Evolutionary conservation across 2,113 vertebrate species (phyloP).

Genomic region (Salvator merianae): DNA sequence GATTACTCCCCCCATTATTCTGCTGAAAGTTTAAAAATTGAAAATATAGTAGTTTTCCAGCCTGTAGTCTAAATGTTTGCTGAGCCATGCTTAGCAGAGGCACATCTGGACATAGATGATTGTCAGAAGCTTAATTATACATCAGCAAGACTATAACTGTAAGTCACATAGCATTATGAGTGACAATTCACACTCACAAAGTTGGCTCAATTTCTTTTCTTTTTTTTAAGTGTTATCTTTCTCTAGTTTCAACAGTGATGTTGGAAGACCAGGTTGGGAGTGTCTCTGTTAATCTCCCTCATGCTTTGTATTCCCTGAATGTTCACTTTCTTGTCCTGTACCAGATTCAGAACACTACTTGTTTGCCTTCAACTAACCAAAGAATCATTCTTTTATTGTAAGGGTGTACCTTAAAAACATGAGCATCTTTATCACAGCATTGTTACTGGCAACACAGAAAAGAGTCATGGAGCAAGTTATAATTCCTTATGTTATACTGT

Average conservation of each 20-base stretch:
- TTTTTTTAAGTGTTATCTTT: constrained; percentile 43
- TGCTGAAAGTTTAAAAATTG: constrained; percentile 11
- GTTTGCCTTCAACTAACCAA: constrained; percentile 11
- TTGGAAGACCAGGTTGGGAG: constrained; percentile 39
- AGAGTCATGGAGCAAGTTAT: background rate
- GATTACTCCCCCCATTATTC: background rate
- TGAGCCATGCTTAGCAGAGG: constrained; percentile 50
- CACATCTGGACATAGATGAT: constrained; percentile 54
- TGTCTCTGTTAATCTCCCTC: constrained; percentile 51
- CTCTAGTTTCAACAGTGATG: constrained; percentile 45
- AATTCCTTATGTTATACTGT: too few species aligned
- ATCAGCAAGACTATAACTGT: constrained; percentile 58
- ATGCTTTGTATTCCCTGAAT: background rate
- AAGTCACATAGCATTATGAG: constrained; percentile 48
- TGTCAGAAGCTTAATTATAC: constrained; percentile 59
- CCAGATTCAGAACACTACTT: constrained; percentile 28
- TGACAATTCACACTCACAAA: constrained; percentile 42
- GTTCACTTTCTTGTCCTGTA: background rate
- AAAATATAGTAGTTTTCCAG: constrained; percentile 50
- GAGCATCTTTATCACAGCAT: rapidly evolving
- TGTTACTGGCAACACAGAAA: rapidly evolving
- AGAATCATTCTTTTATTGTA: rapidly evolving
- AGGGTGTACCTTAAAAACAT: background rate
- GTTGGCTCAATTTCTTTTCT: constrained; percentile 11
- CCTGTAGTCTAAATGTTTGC: constrained; percentile 50